Conservation (phyloP, 92 coral and sea anemone genomes). For the Plumapathes pennacea region DNA sequence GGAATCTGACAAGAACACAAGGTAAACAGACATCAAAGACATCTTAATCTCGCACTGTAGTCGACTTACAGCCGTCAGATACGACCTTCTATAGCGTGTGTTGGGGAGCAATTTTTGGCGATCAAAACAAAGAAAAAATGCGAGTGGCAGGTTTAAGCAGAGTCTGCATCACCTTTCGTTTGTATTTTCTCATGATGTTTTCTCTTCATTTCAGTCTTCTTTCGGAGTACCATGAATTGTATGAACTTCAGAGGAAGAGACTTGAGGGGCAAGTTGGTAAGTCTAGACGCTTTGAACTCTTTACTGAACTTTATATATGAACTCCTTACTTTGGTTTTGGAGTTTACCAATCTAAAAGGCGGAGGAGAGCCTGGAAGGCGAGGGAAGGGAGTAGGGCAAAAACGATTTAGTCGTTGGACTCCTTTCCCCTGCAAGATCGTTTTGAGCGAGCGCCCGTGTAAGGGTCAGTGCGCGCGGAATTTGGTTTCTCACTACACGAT, state of each 20-base stretch:
- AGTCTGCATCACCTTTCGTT: too few species aligned
- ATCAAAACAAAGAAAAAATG: too few species aligned
- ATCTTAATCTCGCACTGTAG: not conserved
- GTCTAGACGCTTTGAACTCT: too few species aligned
- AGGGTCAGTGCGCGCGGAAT: not conserved
- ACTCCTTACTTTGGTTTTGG: too few species aligned
- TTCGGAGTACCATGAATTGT: slow-evolving; percentile 90
- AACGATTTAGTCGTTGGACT: too few species aligned
- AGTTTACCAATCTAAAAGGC: too few species aligned
- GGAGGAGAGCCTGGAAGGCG: too few species aligned
- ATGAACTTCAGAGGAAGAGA: slow-evolving; percentile 92
- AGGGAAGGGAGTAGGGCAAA: too few species aligned
- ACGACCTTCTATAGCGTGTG: too few species aligned
- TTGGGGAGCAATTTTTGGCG: too few species aligned
- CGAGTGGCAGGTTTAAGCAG: too few species aligned
- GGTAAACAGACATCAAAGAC: slow-evolving; percentile 42
- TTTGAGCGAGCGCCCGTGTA: not conserved
- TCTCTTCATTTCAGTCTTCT: slow-evolving; percentile 49
- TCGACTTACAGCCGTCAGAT: not conserved
- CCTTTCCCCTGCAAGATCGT: not conserved
- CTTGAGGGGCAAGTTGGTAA: slow-evolving; percentile 85
- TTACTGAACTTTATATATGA: too few species aligned
- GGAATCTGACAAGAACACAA: slow-evolving; percentile 95
- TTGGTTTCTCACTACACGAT: not conserved
- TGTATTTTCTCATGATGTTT: not conserved